Evolutionary conservation across 2,113 vertebrate genomes (phyloP), one percentile per base, ranked within the genome.

Genomic region (Taurulus bubalis): DNA sequence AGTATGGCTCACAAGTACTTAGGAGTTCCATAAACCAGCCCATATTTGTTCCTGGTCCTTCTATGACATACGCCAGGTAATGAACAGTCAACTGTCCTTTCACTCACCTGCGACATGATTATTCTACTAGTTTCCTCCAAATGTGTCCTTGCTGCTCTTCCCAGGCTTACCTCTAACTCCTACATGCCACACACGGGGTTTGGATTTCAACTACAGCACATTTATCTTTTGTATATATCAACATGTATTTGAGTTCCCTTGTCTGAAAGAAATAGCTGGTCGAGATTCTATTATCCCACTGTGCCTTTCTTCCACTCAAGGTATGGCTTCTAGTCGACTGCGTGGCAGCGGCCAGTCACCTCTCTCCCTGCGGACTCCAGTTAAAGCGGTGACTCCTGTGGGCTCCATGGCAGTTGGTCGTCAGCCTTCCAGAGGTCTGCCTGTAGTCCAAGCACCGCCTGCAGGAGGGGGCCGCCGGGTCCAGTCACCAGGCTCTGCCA

Each of bases 281-380:
- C 60, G 6, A 73, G 32, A 75, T 51, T 59, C 4, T 36, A 3
- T 76, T 16, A 28, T 59, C 16, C 6, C 14, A 0, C 7, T 66
- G 0, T 74, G 53, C 30, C 30, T 71, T 16, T 76, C 36, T 79
- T 56, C 38, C 40, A 26, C 63, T 67, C n/a, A 71, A 98, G 97
- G 95, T 92, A 89, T 95, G 88, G 63, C 95, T 75, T 89, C 94
- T 85, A 92, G 91, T 82, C 96, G 96, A 60, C 81, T 97, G 79
- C 94, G 95, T 65, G 91, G 91, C 71, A 95, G 83, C 0, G 94
- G 93, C 18, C 96, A 97, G 89, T 93, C 94, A 34, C 94, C 96
- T 10, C 87, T 97, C 10, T 92, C 94, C 0, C 84, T 91, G 42
- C 91, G 96, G 3, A 91, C 94, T 42, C 95, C 96, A 0, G 82